Conservation (phyloP, 2,113 vertebrate genomes). For the Protobothrops flavoviridis region DNA sequence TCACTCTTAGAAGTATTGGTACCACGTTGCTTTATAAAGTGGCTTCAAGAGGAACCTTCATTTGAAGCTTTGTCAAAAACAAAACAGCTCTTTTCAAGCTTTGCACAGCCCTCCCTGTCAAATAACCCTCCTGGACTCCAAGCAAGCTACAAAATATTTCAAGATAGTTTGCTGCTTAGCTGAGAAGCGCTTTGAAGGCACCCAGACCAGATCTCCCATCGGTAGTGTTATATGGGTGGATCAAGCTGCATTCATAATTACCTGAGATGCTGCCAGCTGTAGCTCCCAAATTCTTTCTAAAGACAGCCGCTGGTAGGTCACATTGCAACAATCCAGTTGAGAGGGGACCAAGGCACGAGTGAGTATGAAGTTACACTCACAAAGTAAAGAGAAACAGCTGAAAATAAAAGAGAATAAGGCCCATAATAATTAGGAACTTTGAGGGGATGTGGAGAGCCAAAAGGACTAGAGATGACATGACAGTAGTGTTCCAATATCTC, state of each 20-base stretch:
- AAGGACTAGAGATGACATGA: too few species aligned
- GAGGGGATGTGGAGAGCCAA: neutral
- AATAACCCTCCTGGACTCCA: neutral
- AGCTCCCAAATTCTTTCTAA: neutral
- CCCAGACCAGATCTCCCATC: neutral
- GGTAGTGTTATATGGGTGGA: neutral
- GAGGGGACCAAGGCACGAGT: neutral
- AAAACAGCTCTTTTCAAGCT: neutral
- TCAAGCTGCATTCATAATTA: neutral
- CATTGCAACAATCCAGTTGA: neutral
- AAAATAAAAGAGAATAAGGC: neutral
- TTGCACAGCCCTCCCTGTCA: neutral
- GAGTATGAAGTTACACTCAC: neutral
- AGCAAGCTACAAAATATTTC: neutral
- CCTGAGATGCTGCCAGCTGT: neutral
- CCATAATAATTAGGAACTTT: neutral
- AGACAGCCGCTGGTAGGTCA: neutral
- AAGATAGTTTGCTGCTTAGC: neutral
- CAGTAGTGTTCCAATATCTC: too few species aligned
- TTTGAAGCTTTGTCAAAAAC: neutral
- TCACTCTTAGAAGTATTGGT: neutral
- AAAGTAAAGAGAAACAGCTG: neutral
- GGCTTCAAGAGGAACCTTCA: neutral
- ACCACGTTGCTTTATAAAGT: neutral
- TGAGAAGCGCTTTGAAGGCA: neutral